Base-by-base conservation (phyloP, 2,888 invertebrate species). In the Ganaspis brasiliensis region DNA sequence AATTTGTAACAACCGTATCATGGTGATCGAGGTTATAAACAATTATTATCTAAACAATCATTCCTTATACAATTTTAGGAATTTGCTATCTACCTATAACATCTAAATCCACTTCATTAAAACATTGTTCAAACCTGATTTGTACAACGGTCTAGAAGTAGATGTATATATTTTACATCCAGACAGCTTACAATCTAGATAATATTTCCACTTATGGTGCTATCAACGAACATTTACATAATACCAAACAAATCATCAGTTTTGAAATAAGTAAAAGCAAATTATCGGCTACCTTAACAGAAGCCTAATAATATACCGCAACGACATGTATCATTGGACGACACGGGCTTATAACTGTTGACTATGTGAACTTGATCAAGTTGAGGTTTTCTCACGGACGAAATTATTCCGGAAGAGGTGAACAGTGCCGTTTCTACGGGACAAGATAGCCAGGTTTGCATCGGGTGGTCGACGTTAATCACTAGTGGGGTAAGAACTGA, bases 401-500 rank as follows among this genome's bases (percentile, higher is more conserved):
- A 83, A 84, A 86, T 86, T 85, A 86, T 83, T 82, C 83, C 83
- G 82, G 84, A 85, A 82, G 85, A 83, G 79, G 81, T 76, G 75
- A 77, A 56, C 45, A 73, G 61, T 67, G 76, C 37, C 24, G 49
- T 56, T 74, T 67, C 40, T 61, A 56, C 52, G 70, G 55, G 75
- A 78, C 57, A 74, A 75, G 76, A 81, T 76, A 71, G 78, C 78
- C 72, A 57, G 79, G 81, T 82, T 83, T 82, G 82, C 83, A 86
- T 85, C 85, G 85, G 85, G 85, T 87, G 85, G 84, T 84, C 84
- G 83, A 84, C 85, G 85, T 86, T 85, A 85, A 86, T 87, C 86
- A 85, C 80, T 77, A 72, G 19, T 56, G 72, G 75, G 59, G 73
- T 73, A 57, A 78, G 82, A 73, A 82, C 67, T 79, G 82, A 80